Evolutionary conservation across 2,888 invertebrate species (phyloP).

Genomic region (Meloe dianella): DNA sequence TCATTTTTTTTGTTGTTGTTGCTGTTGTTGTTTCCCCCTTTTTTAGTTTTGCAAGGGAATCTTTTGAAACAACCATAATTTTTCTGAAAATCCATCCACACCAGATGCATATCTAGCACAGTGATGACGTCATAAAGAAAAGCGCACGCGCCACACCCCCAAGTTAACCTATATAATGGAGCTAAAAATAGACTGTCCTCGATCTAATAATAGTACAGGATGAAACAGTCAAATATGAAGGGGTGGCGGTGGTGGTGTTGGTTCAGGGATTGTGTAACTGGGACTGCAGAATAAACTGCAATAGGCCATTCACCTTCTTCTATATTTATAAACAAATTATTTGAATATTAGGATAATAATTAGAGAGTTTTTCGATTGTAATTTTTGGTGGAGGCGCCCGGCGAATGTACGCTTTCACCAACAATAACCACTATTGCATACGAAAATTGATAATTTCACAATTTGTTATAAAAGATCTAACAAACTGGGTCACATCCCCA

Average conservation of each 20-base stretch:
- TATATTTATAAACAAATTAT: constrained; percentile 14
- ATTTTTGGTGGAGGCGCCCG: constrained; percentile 19
- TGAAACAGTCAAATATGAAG: constrained; percentile 46
- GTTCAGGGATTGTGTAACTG: neutral
- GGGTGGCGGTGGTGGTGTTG: neutral
- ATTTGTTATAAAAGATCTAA: constrained; percentile 19
- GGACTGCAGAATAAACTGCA: constrained; percentile 20
- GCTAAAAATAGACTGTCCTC: constrained; percentile 61
- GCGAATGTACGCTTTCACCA: neutral
- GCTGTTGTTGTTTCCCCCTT: no score
- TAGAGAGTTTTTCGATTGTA: neutral
- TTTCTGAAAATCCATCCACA: constrained; percentile 22
- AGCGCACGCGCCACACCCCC: constrained; percentile 53
- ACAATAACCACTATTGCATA: neutral
- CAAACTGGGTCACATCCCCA: constrained; percentile 37
- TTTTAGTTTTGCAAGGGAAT: neutral
- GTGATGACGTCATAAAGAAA: constrained; percentile 60
- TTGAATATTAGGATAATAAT: no score
- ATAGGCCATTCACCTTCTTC: constrained; percentile 18
- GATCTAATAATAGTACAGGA: constrained; percentile 60
- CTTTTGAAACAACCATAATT: neutral
- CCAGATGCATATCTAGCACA: constrained; percentile 43
- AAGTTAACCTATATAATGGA: constrained; percentile 54
- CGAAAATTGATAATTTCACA: constrained; percentile 8
- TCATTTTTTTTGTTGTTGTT: no score